Conservation (phyloP, 2,888 invertebrate genomes). For the Drosophila monieri region DNA sequence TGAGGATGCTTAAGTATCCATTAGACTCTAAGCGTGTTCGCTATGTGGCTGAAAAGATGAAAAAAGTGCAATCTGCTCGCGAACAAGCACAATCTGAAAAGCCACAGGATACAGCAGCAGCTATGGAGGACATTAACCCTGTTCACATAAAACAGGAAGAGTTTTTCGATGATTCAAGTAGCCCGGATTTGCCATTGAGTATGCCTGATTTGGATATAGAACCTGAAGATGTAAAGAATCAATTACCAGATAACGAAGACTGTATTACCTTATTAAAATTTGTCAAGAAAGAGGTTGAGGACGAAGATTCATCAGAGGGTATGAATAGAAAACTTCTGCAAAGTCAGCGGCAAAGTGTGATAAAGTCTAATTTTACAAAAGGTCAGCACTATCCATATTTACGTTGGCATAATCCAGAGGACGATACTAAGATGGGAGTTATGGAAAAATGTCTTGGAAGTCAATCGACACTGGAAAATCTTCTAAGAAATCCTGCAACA, state of each 20-base stretch:
- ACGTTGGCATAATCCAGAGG: conserved; percentile 58
- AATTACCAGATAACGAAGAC: conserved; percentile 49
- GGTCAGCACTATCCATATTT: conserved; percentile 13
- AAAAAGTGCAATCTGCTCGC: not conserved
- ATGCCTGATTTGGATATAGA: conserved; percentile 32
- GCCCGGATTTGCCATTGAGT: not conserved
- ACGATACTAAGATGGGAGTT: conserved; percentile 35
- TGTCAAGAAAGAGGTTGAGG: conserved; percentile 17
- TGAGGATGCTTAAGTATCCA: conserved; percentile 65
- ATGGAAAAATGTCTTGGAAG: conserved; percentile 5
- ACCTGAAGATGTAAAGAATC: not conserved
- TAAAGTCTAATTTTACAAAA: conserved; percentile 5
- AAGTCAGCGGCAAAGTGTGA: conserved; percentile 25
- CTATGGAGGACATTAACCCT: not conserved
- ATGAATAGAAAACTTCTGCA: not conserved
- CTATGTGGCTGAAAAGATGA: conserved; percentile 52
- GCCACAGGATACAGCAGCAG: not conserved
- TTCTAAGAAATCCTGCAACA: not conserved
- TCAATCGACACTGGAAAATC: conserved; percentile 2
- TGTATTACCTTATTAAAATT: conserved; percentile 42
- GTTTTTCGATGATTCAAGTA: not conserved
- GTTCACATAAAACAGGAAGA: conserved; percentile 36
- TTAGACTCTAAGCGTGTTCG: conserved; percentile 67
- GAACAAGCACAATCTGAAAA: not conserved
- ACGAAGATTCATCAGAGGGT: not conserved